These are phyloP conservation scores for Zaprionus kolodkinae DNA, from an alignment of 1,140 invertebrate genomes.

Conservation along the genomic window DNA sequence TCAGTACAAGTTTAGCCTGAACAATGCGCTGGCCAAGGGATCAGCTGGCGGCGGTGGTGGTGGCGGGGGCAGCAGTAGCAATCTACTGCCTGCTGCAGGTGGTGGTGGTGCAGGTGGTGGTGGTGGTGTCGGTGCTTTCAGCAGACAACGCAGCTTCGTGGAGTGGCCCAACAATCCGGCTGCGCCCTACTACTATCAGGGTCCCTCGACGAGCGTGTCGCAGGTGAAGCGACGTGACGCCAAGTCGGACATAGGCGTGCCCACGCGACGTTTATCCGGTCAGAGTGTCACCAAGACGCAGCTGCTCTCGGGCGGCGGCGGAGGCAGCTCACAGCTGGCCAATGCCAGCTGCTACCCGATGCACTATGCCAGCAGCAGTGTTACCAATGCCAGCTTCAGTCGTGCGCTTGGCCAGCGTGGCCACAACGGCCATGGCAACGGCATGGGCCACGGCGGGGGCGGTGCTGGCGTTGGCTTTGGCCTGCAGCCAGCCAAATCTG, in stretches of 20 bases:
- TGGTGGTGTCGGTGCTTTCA: slow-evolving; percentile 63
- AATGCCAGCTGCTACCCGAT: slow-evolving; percentile 74
- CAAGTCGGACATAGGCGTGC: slow-evolving; percentile 83
- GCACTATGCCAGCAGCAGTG: slow-evolving; percentile 66
- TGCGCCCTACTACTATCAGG: slow-evolving; percentile 79
- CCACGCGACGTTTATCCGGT: slow-evolving; percentile 74
- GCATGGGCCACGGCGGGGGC: slow-evolving; percentile 1
- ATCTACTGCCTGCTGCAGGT: slow-evolving; percentile 52
- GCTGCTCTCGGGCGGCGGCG: slow-evolving; percentile 47
- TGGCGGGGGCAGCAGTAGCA: slow-evolving; percentile 63
- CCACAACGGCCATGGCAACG: background rate
- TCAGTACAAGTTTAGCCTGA: slow-evolving; percentile 84
- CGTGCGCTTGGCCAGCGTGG: slow-evolving; percentile 57
- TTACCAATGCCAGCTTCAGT: slow-evolving; percentile 51
- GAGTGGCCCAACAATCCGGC: slow-evolving; percentile 82
- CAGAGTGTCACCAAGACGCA: slow-evolving; percentile 79
- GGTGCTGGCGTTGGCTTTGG: slow-evolving; percentile 33
- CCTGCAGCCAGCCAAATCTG: slow-evolving; percentile 81
- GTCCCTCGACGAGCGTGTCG: slow-evolving; percentile 55
- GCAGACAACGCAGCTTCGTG: slow-evolving; percentile 74
- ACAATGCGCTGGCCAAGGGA: slow-evolving; percentile 68
- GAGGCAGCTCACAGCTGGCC: slow-evolving; percentile 58
- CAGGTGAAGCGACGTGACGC: slow-evolving; percentile 75
- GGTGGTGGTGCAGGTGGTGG: slow-evolving; percentile 44
- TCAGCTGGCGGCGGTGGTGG: slow-evolving; percentile 44